Base-by-base conservation (phyloP, 2,113 vertebrate species). In the Ondatra zibethicus region DNA sequence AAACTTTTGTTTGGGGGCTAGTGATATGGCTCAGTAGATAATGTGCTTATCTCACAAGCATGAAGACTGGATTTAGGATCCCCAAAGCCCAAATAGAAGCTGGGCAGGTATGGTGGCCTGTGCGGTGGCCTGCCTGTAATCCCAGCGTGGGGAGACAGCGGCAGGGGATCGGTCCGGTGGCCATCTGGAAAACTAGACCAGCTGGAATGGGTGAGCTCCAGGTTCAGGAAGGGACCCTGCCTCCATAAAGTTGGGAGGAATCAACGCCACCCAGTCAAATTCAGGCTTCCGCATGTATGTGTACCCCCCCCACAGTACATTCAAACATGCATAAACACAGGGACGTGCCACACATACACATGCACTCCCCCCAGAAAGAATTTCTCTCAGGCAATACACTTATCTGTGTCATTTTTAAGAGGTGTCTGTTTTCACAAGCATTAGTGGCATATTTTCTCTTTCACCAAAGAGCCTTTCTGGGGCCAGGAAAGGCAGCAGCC, bases 381-480 rank as follows among this genome's bases (percentile, higher is more conserved):
- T 19, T 25, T 73, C 73, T 68, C 77, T 93, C 80, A 84, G 29
- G 50, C 76, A 31, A 66, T 88, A 11, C 1, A 88, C 76, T 94
- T 94, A 73, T 0, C 42, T 94, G 11, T 85, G 58, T 75, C 55
- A 5, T 63, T 65, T 36, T 31, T 93, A 87, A 93, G 91, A 42
- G 13, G 55, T 87, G 81, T 93, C 96, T 96, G 77, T 92, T 98
- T 96, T 88, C 89, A 65, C 58, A 97, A 95, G 82, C 65, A 36
- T 92, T 89, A 66, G 11, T 91, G 81, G 55, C 78, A 50, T 77
- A 21, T 87, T 91, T 85, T 52, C 47, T 93, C 94, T 97, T 87
- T 86, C 82, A 11, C 63, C 66, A n/a, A 45, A 45, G 12, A 42
- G 89, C 50, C 90, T 97, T 92, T 89, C 77, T 91, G 87, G 55